Evolutionary conservation across 37 sponge, comb jelly and placozoan species (phyloP).

Genomic region (Aphrocallistes beatrix): DNA sequence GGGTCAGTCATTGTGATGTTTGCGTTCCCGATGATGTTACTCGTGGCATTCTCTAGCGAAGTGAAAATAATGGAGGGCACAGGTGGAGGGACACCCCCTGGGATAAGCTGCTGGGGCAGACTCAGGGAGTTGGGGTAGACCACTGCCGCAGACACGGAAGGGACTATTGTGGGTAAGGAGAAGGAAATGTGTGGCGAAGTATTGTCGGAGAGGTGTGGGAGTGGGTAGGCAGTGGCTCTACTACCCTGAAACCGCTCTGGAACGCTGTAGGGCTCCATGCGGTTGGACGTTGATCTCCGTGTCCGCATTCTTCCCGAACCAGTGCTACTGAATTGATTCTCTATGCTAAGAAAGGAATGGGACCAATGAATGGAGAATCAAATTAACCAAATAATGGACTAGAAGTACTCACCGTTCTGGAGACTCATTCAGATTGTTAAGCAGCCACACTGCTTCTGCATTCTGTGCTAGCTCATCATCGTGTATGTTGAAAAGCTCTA

Average conservation of each 20-base stretch:
- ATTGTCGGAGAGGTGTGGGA: background rate
- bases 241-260: background rate
- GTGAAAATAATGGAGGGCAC: background rate
- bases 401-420: background rate
- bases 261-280: background rate
- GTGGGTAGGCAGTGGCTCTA: background rate
- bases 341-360: background rate
- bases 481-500: background rate
- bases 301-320: background rate
- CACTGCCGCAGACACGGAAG: background rate
- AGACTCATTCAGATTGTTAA: constrained; percentile 6
- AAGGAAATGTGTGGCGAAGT: background rate
- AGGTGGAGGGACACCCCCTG: background rate
- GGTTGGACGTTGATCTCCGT: background rate
- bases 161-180: background rate
- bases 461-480: constrained; percentile 14
- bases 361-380: background rate
- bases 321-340: background rate
- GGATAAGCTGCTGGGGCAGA: background rate
- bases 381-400: background rate
- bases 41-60: background rate
- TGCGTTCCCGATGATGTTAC: background rate
- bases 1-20: background rate
- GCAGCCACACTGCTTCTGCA: background rate
- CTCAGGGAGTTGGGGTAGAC: background rate